Evolutionary conservation across 2,113 vertebrate species (phyloP).

Genomic region (Callaeas wilsoni): DNA sequence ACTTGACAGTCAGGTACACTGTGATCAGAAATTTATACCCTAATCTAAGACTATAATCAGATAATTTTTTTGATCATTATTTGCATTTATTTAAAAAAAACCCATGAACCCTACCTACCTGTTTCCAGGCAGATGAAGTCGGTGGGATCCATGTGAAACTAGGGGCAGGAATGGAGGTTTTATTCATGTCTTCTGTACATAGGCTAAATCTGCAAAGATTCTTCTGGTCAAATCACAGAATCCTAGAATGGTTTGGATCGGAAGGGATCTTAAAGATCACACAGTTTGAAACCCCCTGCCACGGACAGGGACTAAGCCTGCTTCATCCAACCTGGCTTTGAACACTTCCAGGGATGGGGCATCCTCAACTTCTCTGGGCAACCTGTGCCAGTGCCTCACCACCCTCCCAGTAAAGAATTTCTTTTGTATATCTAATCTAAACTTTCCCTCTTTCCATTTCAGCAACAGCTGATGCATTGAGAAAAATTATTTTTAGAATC

Average conservation of each 20-base stretch:
- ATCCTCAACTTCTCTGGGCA: background rate
- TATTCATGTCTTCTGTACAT: background rate
- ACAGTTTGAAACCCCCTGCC: background rate
- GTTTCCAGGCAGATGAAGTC: background rate
- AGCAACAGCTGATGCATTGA: background rate
- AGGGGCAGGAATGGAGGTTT: background rate
- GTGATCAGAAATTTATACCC: background rate
- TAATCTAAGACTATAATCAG: background rate
- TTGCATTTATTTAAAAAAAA: background rate
- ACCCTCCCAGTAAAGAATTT: background rate
- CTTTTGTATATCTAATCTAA: background rate
- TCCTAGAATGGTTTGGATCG: background rate
- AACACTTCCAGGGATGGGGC: background rate
- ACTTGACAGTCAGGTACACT: background rate
- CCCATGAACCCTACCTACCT: background rate
- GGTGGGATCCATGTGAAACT: background rate
- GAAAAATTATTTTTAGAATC: background rate
- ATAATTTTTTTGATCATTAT: background rate
- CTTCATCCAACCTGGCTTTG: background rate
- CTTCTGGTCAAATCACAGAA: background rate
- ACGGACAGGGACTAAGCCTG: background rate
- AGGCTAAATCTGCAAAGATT: background rate
- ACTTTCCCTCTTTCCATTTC: background rate
- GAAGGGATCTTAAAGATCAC: background rate
- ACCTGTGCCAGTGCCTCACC: background rate